Percentiles rank a stretch among this genome's conserved stretches.
phyloP scores from a whole-genome alignment of 2,888 invertebrate genomes.

The Xestia sexstrigata region DNA sequence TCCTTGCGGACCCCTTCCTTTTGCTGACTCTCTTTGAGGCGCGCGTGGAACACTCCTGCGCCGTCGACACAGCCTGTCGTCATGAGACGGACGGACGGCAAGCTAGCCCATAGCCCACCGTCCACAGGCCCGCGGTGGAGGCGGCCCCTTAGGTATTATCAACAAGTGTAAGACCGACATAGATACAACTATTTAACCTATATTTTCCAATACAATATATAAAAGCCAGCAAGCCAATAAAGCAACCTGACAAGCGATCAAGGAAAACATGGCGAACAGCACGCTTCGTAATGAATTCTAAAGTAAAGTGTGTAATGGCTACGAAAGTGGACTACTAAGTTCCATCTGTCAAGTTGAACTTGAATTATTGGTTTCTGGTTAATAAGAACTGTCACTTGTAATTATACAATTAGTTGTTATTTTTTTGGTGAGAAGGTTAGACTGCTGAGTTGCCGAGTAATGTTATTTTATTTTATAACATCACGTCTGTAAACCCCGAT shows the following conservation, averaged over 20 bases:
- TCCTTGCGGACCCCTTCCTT: too few relatives aligned
- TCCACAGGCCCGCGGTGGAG: too few relatives aligned
- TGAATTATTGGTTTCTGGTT: slow-evolving; percentile 38
- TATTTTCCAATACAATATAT: slow-evolving; percentile 35
- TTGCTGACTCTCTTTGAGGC: too few relatives aligned
- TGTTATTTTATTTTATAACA: too few relatives aligned
- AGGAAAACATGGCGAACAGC: slow-evolving; percentile 22
- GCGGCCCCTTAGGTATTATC: background rate
- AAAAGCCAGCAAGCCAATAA: slow-evolving; percentile 18
- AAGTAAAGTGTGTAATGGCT: slow-evolving; percentile 52
- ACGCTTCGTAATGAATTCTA: slow-evolving; percentile 45
- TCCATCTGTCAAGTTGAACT: slow-evolving; percentile 38
- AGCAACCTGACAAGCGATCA: slow-evolving; percentile 8
- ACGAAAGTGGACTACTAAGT: slow-evolving; percentile 24
- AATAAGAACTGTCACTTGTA: slow-evolving; percentile 14
- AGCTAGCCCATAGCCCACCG: too few relatives aligned
- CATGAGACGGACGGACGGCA: too few relatives aligned
- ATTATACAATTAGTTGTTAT: background rate
- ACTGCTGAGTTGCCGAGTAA: background rate
- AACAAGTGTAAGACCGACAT: background rate
- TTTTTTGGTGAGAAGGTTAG: background rate
- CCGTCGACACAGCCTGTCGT: too few relatives aligned
- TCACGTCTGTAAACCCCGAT: background rate
- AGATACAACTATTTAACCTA: slow-evolving; percentile 10
- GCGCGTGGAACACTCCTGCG: too few relatives aligned